These are phyloP conservation scores for Cephus nigrinus DNA, from an alignment of 2,888 invertebrate genomes.

Conservation along the genomic window DNA sequence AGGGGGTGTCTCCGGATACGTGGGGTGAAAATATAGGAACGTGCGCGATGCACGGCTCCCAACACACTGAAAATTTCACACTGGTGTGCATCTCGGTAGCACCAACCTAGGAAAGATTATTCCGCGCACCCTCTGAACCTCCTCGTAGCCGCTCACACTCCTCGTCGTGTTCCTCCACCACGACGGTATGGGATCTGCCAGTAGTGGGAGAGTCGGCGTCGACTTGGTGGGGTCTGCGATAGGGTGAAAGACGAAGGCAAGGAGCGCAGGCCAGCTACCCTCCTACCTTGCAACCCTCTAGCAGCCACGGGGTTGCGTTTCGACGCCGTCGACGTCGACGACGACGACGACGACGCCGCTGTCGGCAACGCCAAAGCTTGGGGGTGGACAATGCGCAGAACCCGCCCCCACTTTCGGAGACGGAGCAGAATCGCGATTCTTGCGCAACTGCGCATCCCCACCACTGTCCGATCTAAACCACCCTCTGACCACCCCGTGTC, in stretches of 20 bases:
- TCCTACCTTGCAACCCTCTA: constrained; percentile 15
- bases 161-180: not conserved
- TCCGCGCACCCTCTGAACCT: constrained; percentile 19
- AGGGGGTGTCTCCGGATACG: not conserved
- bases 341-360: constrained; percentile 9
- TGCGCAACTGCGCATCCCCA: constrained; percentile 38
- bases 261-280: constrained; percentile 1
- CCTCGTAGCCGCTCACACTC: constrained; percentile 6
- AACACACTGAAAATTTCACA: constrained; percentile 32
- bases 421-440: constrained; percentile 41
- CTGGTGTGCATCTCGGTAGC: constrained; percentile 41
- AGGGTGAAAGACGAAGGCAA: constrained; percentile 22
- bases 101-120: not conserved
- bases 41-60: constrained; percentile 35
- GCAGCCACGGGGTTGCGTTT: constrained; percentile 18
- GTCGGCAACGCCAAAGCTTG: constrained; percentile 30
- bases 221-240: constrained; percentile 21
- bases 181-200: not conserved
- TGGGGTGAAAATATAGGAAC: constrained; percentile 1
- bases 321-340: not conserved
- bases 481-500: constrained; percentile 21
- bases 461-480: constrained; percentile 5
- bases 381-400: constrained; percentile 65
- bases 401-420: constrained; percentile 64
- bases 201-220: constrained; percentile 10